These are phyloP conservation scores for Mystacornis crossleyi DNA, from an alignment of 2,113 vertebrate species.

Conservation along the genomic window DNA sequence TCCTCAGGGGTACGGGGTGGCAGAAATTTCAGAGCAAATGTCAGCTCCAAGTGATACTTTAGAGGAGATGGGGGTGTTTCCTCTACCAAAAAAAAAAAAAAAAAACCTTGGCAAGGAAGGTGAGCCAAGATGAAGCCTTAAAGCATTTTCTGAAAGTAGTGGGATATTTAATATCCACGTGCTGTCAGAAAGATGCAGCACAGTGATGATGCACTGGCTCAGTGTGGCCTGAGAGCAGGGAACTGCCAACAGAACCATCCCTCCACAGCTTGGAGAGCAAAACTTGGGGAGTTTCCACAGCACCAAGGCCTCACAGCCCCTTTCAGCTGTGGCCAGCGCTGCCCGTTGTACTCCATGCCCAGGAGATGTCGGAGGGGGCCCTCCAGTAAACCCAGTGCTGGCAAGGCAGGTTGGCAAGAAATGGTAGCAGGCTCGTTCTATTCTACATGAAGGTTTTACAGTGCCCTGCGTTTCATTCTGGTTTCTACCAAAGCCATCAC, in stretches of 20 bases:
- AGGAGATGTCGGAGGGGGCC: background rate
- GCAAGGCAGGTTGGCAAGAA: background rate
- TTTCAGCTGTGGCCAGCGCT: background rate
- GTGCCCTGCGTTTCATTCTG: background rate
- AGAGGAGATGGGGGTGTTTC: background rate
- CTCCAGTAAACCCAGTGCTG: background rate
- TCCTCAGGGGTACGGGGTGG: background rate
- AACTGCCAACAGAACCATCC: rapidly evolving
- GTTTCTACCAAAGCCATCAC: background rate
- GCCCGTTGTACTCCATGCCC: background rate
- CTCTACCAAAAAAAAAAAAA: background rate
- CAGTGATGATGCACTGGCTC: rapidly evolving
- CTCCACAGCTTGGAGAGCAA: background rate
- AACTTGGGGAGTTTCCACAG: background rate
- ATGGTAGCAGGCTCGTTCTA: rapidly evolving
- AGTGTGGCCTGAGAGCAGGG: background rate
- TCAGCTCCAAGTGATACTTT: background rate
- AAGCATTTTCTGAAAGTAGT: background rate
- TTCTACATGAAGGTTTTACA: background rate
- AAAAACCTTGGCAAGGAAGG: background rate
- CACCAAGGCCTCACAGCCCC: background rate
- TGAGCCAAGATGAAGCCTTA: background rate
- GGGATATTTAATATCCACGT: background rate
- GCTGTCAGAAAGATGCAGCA: background rate
- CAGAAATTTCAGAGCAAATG: background rate